A percentile compares a stretch with the other conserved stretches of the same genome.
Evolutionary conservation across 2,888 invertebrate genomes (phyloP).

Genomic region (Atethmia centrago): DNA sequence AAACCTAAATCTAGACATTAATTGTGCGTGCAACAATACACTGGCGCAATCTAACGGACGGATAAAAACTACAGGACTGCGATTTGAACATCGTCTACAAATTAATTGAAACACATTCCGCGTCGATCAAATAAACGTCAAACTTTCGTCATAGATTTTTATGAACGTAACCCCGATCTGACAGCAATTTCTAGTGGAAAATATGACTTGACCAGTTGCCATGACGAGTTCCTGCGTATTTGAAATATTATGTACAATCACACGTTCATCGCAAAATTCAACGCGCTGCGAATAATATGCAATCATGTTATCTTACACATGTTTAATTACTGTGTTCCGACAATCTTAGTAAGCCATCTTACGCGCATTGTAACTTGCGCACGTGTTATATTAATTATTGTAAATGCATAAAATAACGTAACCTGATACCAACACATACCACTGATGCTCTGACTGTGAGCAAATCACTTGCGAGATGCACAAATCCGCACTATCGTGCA

Average conservation of each 20-base stretch:
- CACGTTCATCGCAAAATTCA: slow-evolving; percentile 54
- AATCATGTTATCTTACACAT: slow-evolving; percentile 59
- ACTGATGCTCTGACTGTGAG: slow-evolving; percentile 15
- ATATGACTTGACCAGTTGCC: slow-evolving; percentile 60
- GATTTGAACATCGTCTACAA: slow-evolving; percentile 66
- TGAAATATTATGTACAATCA: slow-evolving; percentile 56
- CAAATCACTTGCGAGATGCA: slow-evolving; percentile 30
- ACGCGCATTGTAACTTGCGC: slow-evolving; percentile 59
- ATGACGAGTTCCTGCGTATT: slow-evolving; percentile 54
- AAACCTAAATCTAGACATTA: slow-evolving; percentile 34
- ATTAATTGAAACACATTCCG: slow-evolving; percentile 72
- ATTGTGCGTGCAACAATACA: slow-evolving; percentile 43
- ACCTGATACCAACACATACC: slow-evolving; percentile 26
- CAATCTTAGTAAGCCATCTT: slow-evolving; percentile 78
- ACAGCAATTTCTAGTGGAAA: slow-evolving; percentile 56
- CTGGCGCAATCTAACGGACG: slow-evolving; percentile 54
- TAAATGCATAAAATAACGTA: slow-evolving; percentile 54
- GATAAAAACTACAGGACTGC: slow-evolving; percentile 60
- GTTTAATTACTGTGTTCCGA: slow-evolving; percentile 59
- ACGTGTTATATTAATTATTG: slow-evolving; percentile 59
- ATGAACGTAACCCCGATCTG: slow-evolving; percentile 64
- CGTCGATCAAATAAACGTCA: slow-evolving; percentile 69
- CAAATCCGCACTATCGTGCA: slow-evolving; percentile 26
- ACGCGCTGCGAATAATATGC: slow-evolving; percentile 46
- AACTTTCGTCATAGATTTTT: slow-evolving; percentile 71